A percentile compares a stretch with the other conserved stretches of the same genome.
Evolutionary conservation across 2,797 vertebrate species (phyloP).

Genomic region (Cuniculus paca): DNA sequence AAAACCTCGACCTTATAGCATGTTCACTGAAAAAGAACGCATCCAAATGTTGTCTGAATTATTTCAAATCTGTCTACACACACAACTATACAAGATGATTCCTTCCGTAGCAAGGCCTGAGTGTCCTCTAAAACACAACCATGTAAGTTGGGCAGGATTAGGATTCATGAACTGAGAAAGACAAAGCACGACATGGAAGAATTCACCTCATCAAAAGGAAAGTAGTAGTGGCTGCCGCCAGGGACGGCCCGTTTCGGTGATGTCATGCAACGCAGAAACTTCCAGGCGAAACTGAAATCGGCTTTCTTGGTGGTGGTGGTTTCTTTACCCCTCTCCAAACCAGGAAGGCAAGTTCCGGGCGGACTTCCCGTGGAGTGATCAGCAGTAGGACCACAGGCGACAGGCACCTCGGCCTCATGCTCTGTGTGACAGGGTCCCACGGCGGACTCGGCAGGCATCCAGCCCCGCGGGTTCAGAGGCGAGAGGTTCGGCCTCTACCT

Average conservation of each 20-base stretch:
- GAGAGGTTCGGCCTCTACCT: conserved; percentile 29
- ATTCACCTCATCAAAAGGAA: neutral
- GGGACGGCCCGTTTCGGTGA: neutral
- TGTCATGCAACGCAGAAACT: fast-evolving
- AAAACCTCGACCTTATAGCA: neutral
- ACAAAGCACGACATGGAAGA: neutral
- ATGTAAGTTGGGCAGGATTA: fast-evolving
- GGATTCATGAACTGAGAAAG: neutral
- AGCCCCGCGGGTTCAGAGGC: neutral
- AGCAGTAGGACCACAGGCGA: neutral
- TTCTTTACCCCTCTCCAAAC: neutral
- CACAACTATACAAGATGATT: fast-evolving
- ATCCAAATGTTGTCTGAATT: neutral
- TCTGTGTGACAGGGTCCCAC: fast-evolving
- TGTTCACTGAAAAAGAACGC: neutral
- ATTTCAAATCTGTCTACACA: neutral
- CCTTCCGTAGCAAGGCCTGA: no score
- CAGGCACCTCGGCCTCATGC: neutral
- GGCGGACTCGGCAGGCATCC: no score
- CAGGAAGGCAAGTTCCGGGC: neutral
- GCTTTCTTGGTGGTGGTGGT: neutral
- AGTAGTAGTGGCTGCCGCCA: neutral
- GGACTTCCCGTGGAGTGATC: neutral
- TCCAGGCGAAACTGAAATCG: neutral
- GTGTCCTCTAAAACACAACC: neutral